These are phyloP conservation scores for Timema podura DNA, from an alignment of 2,888 invertebrate species.

Conservation along the genomic window DNA sequence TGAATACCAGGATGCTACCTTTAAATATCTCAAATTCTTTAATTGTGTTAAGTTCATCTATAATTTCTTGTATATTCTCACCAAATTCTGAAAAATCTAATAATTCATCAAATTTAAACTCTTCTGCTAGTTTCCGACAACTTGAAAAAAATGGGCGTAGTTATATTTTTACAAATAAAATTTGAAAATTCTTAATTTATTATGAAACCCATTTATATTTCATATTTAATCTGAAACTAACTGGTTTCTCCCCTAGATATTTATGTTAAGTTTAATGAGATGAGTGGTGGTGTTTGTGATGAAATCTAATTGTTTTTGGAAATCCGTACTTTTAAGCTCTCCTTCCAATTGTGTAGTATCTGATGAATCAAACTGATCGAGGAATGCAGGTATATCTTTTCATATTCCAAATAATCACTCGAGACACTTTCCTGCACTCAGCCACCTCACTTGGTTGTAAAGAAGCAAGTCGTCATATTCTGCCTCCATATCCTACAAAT, in stretches of 20 bases:
- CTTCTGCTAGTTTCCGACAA: not conserved
- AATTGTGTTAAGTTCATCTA: slow-evolving; percentile 5
- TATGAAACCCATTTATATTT: slow-evolving; percentile 3
- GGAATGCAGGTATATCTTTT: slow-evolving; percentile 2
- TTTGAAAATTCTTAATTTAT: not conserved
- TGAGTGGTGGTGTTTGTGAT: not conserved
- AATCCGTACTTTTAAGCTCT: not conserved
- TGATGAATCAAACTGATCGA: slow-evolving; percentile 4
- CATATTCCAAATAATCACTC: not conserved
- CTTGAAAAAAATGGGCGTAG: not conserved
- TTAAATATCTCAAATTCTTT: not conserved
- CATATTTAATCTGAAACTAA: slow-evolving; percentile 1
- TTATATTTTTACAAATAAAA: not conserved
- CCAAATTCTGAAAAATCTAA: not conserved
- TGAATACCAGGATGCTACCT: not conserved
- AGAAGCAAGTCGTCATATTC: slow-evolving; percentile 10
- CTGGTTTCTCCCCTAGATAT: not conserved
- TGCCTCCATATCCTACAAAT: not conserved
- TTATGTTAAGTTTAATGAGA: slow-evolving; percentile 9
- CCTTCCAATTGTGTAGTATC: not conserved
- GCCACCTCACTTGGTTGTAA: slow-evolving; percentile 12
- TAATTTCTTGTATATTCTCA: not conserved
- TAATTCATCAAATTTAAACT: not conserved
- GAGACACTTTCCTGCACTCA: not conserved
- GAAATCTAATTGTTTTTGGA: not conserved